Evolutionary conservation across 2,888 invertebrate genomes (phyloP).

Genomic region (Megastigmus dorsalis): DNA sequence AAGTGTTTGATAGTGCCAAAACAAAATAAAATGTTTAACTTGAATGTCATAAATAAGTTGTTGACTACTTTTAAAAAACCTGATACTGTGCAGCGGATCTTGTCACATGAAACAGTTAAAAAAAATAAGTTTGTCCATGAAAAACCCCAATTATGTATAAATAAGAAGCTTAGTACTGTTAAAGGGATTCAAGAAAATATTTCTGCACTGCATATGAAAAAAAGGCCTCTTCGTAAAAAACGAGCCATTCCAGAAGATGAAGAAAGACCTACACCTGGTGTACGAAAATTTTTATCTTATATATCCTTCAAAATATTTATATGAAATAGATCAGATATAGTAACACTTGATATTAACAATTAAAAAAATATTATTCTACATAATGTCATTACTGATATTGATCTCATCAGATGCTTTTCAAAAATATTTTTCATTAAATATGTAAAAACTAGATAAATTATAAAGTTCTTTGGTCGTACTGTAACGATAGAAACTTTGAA

Average conservation of each 20-base stretch:
- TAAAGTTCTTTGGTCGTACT: too few species aligned
- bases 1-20: constrained; percentile 3
- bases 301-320: too few species aligned
- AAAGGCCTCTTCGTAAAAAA: constrained; percentile 76
- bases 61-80: not conserved
- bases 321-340: too few species aligned
- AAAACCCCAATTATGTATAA: not conserved
- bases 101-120: not conserved
- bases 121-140: not conserved
- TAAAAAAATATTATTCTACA: too few species aligned
- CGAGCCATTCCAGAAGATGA: constrained; percentile 72
- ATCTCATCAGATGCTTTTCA: too few species aligned
- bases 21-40: not conserved
- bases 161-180: constrained; percentile 2
- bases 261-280: constrained; percentile 75
- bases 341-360: too few species aligned
- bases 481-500: too few species aligned
- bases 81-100: not conserved
- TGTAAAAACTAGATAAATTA: too few species aligned
- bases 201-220: constrained; percentile 75
- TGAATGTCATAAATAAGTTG: not conserved
- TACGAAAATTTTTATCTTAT: constrained; percentile 68
- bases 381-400: too few species aligned
- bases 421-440: too few species aligned
- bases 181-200: constrained; percentile 64